Percentiles rank a stretch among this genome's conserved stretches.
Conservation (phyloP, 2,888 invertebrate species). For the Allophyes oxyacanthae region DNA sequence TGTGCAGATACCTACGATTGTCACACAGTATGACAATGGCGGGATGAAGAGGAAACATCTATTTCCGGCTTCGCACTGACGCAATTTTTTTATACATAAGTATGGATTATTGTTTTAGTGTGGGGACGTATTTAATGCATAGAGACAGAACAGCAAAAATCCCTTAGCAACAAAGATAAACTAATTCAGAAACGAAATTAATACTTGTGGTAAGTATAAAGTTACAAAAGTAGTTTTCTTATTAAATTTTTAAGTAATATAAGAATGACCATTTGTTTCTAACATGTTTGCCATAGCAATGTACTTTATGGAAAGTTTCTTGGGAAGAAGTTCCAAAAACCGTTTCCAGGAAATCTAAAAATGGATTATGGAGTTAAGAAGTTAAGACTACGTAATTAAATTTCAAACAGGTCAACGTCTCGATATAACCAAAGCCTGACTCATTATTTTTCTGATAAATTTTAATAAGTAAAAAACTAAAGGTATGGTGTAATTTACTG, state of each 20-base stretch:
- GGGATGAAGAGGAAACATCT: constrained; percentile 31
- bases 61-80: constrained; percentile 15
- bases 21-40: constrained; percentile 19
- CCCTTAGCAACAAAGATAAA: too few species aligned
- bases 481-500: constrained; percentile 20
- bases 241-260: too few species aligned
- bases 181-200: too few species aligned
- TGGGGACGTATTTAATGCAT: neutral
- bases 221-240: too few species aligned
- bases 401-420: constrained; percentile 50
- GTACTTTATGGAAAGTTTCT: constrained; percentile 9
- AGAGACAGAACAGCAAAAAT: too few species aligned
- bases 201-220: too few species aligned
- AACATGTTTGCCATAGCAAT: neutral
- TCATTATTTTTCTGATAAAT: constrained; percentile 45
- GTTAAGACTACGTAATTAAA: constrained; percentile 27
- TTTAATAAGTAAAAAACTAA: constrained; percentile 35
- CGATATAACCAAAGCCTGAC: constrained; percentile 36
- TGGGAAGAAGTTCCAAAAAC: neutral
- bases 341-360: constrained; percentile 41
- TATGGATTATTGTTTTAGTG: constrained; percentile 1
- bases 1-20: neutral
- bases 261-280: too few species aligned
- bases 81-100: constrained; percentile 9
- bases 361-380: constrained; percentile 22